Base-by-base conservation (phyloP, 2,888 invertebrate species). In the Plusia festucae region DNA sequence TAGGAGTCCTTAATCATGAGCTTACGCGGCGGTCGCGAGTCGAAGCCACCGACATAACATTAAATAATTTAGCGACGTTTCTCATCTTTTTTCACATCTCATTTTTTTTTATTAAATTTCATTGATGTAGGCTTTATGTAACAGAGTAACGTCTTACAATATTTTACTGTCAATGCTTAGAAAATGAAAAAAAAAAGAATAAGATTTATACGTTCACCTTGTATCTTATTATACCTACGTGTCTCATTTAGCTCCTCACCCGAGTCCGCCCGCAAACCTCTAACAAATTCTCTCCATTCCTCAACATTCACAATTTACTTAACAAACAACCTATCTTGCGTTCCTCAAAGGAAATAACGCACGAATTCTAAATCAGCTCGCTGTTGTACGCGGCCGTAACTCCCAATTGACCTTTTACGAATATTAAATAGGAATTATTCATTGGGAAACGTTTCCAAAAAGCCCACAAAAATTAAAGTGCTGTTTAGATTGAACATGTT, bases 331-430 rank as follows among this genome's bases (percentile, higher is more conserved):
- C 51, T 59, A 56, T 53, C 56, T 11, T 15, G 44, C 46, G 16
- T 46, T 18, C 3, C 46, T 52, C 24, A 55, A 66, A 60, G 54
- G 46, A 60, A 59, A 60, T 54, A 52, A 24, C 52, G 20, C 15
- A 46, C 52, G 24, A 15, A 52, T 22, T 24, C 24, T 15, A 24
- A 52, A 52, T 8, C n/a, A 24, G 24, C 52, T 24, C 8, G 24
- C 15, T 13, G 24, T 15, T n/a, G n/a, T 7, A 3, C 24, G 20
- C 52, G 20, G 5, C 52, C 52, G 52, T 24, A 7, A 24, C 22
- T 52, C 52, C 24, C 52, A 0, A 56, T 62, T 56, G 53, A 56
- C 53, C 55, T 64, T 60, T 52, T 52, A 52, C 22, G 52, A 52
- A 52, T 52, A 52, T 52, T 52, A 52, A 52, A 52, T 24, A 24